Percentiles rank a stretch among this genome's conserved stretches.
Evolutionary conservation across 2,888 invertebrate genomes (phyloP).

Genomic region (Drosophila mulleri): DNA sequence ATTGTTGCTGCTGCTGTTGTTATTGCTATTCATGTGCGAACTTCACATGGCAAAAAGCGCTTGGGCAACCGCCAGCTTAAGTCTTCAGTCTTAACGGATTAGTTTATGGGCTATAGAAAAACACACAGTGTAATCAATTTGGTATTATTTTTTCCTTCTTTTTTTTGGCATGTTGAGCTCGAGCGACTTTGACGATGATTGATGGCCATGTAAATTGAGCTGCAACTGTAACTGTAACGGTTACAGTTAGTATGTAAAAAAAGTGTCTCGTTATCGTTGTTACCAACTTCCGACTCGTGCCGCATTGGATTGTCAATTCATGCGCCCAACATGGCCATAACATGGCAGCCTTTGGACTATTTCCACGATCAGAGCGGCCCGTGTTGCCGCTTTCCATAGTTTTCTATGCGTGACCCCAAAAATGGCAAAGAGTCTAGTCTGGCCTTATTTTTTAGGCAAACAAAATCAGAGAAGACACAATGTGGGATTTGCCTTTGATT

Average conservation of each 20-base stretch:
- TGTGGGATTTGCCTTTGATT: constrained; percentile 58
- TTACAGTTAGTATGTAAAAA: constrained; percentile 18
- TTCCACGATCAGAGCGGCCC: constrained; percentile 38
- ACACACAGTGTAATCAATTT: constrained; percentile 53
- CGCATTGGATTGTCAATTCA: constrained; percentile 47
- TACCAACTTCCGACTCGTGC: constrained; percentile 56
- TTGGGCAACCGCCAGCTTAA: constrained; percentile 32
- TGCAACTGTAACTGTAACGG: constrained; percentile 16
- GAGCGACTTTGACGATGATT: constrained; percentile 51
- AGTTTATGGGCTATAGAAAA: constrained; percentile 37
- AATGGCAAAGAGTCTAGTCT: constrained; percentile 47
- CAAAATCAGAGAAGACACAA: constrained; percentile 12
- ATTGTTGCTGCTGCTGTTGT: constrained; percentile 15
- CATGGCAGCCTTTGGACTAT: constrained; percentile 19
- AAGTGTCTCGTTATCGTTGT: constrained; percentile 39
- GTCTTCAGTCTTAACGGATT: constrained; percentile 61
- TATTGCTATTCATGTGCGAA: constrained; percentile 30
- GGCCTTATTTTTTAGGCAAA: constrained; percentile 35
- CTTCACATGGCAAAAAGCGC: constrained; percentile 38
- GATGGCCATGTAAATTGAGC: constrained; percentile 60
- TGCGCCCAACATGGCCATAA: constrained; percentile 56
- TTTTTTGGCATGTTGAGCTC: constrained; percentile 18
- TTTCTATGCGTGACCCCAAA: constrained; percentile 52
- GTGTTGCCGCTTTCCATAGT: not conserved
- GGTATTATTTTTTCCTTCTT: constrained; percentile 29